Conservation (phyloP, 1,140 invertebrate species). For the Drosophila subpulchrella region DNA sequence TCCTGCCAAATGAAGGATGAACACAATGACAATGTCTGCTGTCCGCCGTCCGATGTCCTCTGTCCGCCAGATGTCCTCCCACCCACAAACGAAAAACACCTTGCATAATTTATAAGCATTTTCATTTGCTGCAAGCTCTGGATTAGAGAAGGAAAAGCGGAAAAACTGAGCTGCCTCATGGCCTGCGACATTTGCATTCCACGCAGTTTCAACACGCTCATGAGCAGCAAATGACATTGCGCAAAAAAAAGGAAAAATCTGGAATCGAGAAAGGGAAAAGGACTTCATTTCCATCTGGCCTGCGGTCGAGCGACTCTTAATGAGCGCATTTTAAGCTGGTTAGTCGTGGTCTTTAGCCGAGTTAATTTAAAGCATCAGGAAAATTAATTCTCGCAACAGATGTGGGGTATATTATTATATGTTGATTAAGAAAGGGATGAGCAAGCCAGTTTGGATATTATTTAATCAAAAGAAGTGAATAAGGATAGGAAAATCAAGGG, state of each 20-base stretch:
- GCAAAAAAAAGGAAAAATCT: background rate
- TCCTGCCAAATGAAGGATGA: constrained; percentile 44
- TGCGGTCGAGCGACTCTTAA: constrained; percentile 42
- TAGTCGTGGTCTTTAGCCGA: constrained; percentile 5
- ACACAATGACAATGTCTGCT: constrained; percentile 23
- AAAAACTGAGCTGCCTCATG: constrained; percentile 26
- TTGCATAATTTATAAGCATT: constrained; percentile 70
- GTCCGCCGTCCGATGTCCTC: constrained; percentile 7
- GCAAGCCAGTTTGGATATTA: background rate
- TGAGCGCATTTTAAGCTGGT: constrained; percentile 25
- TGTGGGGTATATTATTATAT: background rate
- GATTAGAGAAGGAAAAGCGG: constrained; percentile 4
- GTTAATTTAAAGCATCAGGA: constrained; percentile 25
- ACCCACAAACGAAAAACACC: constrained; percentile 39
- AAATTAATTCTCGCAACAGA: constrained; percentile 25
- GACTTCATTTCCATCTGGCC: constrained; percentile 38
- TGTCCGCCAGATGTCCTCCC: constrained; percentile 14
- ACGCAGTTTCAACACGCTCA: constrained; percentile 68
- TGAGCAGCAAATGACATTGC: constrained; percentile 58
- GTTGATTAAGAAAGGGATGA: background rate
- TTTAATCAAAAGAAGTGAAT: background rate
- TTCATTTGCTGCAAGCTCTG: constrained; percentile 43
- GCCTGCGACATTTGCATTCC: constrained; percentile 63
- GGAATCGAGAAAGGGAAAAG: background rate
- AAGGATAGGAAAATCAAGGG: background rate